These are phyloP conservation scores for Eublepharis macularius DNA, from an alignment of 2,113 vertebrate genomes.

Conservation along the genomic window DNA sequence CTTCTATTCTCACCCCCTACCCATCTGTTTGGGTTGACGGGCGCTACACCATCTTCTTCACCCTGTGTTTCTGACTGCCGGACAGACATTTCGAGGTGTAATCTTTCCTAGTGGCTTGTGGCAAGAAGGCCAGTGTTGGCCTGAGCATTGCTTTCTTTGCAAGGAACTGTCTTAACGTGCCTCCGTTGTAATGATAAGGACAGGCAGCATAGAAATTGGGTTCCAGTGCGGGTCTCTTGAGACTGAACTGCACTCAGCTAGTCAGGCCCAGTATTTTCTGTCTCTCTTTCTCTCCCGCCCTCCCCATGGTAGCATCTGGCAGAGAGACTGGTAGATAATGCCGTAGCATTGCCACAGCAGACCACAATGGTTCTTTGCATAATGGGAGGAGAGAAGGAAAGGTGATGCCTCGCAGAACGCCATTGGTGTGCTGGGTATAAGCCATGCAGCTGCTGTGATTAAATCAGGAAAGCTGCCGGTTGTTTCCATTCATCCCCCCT, in stretches of 20 bases:
- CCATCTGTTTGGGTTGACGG: too few relatives aligned
- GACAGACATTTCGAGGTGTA: background rate
- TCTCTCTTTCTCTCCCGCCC: background rate
- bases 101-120: background rate
- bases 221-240: background rate
- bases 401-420: background rate
- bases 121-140: background rate
- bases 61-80: background rate
- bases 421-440: background rate
- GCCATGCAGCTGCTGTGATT: slow-evolving; percentile 28
- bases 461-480: slow-evolving; percentile 12
- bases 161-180: background rate
- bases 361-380: accelerated
- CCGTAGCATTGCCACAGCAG: background rate
- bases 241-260: background rate
- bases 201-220: background rate
- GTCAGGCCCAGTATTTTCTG: background rate
- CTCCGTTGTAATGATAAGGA: too few relatives aligned
- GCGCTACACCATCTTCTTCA: too few relatives aligned
- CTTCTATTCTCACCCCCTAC: background rate
- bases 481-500: background rate
- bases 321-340: too few relatives aligned
- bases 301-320: too few relatives aligned
- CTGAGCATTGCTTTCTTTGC: background rate
- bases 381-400: background rate